Evolutionary conservation across 1,140 invertebrate genomes (phyloP), one percentile per base, ranked within the genome.

Genomic region (Luehdorfia chinensis): DNA sequence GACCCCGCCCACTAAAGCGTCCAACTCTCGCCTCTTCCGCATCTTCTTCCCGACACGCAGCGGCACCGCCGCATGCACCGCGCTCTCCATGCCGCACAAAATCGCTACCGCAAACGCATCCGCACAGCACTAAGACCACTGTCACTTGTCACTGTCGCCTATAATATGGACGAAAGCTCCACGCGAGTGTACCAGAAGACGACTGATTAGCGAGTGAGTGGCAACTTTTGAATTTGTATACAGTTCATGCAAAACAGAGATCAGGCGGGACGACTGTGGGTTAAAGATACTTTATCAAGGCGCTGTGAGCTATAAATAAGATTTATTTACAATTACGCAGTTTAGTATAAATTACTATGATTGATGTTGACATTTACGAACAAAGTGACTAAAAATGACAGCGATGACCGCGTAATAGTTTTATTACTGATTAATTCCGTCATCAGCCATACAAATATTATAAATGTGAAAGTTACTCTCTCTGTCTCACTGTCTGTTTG

Each of bases 11-110:
- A 89, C 88, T 12, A 90, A 55, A 5, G 89, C 89, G 59, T 90
- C 89, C 60, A 90, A 59, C 66, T 90, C 89, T 56, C 88, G 79
- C 48, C 89, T 76, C 59, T 90, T 90, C 44, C 89, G 78, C 89
- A 90, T 90, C 73, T 90, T 90, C 76, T 90, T 90, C 45, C 89
- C 88, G 18, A 87, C 85, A 45, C 87, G 68, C 36, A 87, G 66
- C 59, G 87, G 87, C 59, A 83, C 87, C n/a, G 66, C 68, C 54
- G 75, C 74, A 54, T 75, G 77, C 54, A 76, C 75, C 44, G 63
- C 76, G 48, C 81, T 84, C 70, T 81, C 78, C 78, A 85, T 83
- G 45, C 50, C 57, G 52, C 48, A 52, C 53, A 36, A 41, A 15
- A 55, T 55, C 65, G 76, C 76, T 81, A 80, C 69, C 77, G 77